phyloP scores from a whole-genome alignment of 2,888 invertebrate genomes.

The Labia minor region DNA sequence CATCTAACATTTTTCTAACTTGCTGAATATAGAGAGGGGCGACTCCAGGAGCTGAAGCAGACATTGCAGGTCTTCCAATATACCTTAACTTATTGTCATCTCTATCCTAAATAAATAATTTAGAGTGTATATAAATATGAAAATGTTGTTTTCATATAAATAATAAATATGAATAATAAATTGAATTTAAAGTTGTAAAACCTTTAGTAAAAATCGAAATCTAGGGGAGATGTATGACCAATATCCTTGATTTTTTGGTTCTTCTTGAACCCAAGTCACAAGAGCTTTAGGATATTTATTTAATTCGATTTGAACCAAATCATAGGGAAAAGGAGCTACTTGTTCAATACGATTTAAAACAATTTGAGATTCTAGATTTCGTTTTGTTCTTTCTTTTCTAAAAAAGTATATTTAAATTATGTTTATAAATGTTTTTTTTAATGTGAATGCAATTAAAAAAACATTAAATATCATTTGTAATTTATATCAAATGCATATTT shows the following conservation, averaged over 20 bases:
- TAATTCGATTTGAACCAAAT: neutral
- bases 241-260: constrained; percentile 15
- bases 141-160: constrained; percentile 28
- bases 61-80: neutral
- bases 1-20: neutral
- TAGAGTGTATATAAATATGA: neutral
- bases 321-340: constrained; percentile 8
- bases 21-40: neutral
- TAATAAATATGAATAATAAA: too few relatives aligned
- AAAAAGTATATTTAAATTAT: too few relatives aligned
- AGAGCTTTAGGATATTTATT: constrained; percentile 5
- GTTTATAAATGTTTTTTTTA: too few relatives aligned
- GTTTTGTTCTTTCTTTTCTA: constrained; percentile 27
- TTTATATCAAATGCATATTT: too few relatives aligned
- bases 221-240: neutral
- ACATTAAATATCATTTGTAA: too few relatives aligned
- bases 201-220: neutral
- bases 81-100: neutral
- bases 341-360: constrained; percentile 28
- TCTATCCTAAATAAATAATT: neutral
- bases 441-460: too few relatives aligned
- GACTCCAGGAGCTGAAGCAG: neutral
- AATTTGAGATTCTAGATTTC: constrained; percentile 37
- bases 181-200: too few relatives aligned
- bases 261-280: constrained; percentile 16